Base-by-base conservation (phyloP, 2,888 invertebrate species). In the Hedya salicella region DNA sequence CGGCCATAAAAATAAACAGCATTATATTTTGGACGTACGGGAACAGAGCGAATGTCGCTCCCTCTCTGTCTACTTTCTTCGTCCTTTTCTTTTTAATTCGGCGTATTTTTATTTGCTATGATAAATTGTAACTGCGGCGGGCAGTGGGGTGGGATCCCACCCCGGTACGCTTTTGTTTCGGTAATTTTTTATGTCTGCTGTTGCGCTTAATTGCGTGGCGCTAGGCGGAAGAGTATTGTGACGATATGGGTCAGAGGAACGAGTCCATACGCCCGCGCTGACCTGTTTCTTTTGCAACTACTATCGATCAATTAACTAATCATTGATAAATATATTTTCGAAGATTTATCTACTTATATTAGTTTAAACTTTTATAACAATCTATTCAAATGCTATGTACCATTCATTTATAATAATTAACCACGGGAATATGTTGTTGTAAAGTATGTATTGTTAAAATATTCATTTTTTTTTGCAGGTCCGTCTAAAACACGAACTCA, bases 31-130 rank as follows among this genome's bases (percentile, higher is more conserved):
- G 81, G 85, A 78, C 81, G 83, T 83, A 81, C 80, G 77, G 80
- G 76, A 75, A 71, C 78, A 79, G 76, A 78, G 75, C 85, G 83
- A 78, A 83, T 81, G 81, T 82, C 80, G 80, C 83, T 82, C 86
- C 78, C 84, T 84, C 87, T 86, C 86, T 81, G 79, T 85, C 81
- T 81, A 80, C 80, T 85, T 85, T 86, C 89, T 87, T 88, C 84
- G 80, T 90, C 82, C 85, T 89, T 88, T 91, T 90, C 88, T 89
- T 91, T 91, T 91, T 90, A 90, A 89, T 91, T 89, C 86, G 79
- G 83, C 83, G 87, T 90, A 90, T 91, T 91, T 91, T 91, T 91
- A 91, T 91, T 92, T 88, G 88, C 87, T 89, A 91, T 92, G 91
- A 92, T 92, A 91, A 91, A 92, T 92, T 90, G 91, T 90, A 86